phyloP scores from a whole-genome alignment of 2,113 vertebrate genomes.

The Ailuropoda melanoleuca region DNA sequence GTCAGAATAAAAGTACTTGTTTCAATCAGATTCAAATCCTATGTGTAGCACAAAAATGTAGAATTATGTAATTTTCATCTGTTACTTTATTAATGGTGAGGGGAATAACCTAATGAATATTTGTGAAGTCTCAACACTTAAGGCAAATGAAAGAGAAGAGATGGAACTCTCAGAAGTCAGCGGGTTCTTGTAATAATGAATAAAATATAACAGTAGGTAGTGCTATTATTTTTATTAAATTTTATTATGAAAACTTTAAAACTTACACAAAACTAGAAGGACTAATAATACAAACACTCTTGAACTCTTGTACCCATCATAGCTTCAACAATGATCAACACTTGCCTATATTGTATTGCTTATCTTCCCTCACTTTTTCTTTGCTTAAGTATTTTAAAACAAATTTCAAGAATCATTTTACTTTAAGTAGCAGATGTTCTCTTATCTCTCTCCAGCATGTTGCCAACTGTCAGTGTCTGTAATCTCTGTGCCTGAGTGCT shows the following conservation, averaged over 20 bases:
- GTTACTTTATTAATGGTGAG: background rate
- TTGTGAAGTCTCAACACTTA: background rate
- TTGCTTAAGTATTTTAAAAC: background rate
- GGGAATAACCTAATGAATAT: background rate
- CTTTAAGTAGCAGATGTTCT: background rate
- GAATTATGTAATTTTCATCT: background rate
- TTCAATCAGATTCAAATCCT: background rate
- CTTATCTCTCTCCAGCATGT: too few species aligned
- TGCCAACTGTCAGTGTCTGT: accelerated
- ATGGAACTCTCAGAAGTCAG: background rate
- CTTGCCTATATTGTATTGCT: background rate
- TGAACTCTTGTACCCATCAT: background rate
- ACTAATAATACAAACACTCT: background rate
- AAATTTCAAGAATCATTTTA: background rate
- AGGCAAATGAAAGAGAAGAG: background rate
- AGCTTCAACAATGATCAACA: background rate
- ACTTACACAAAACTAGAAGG: background rate
- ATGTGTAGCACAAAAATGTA: background rate
- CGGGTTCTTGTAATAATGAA: background rate
- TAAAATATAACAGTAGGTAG: background rate
- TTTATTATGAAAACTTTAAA: background rate
- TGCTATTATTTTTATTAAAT: background rate
- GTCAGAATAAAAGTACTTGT: background rate
- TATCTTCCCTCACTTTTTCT: background rate
- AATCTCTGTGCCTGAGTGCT: background rate